A percentile compares a stretch with the other conserved stretches of the same genome.
Conservation (phyloP, 2,888 invertebrate species). For the Sisyra terminalis region DNA sequence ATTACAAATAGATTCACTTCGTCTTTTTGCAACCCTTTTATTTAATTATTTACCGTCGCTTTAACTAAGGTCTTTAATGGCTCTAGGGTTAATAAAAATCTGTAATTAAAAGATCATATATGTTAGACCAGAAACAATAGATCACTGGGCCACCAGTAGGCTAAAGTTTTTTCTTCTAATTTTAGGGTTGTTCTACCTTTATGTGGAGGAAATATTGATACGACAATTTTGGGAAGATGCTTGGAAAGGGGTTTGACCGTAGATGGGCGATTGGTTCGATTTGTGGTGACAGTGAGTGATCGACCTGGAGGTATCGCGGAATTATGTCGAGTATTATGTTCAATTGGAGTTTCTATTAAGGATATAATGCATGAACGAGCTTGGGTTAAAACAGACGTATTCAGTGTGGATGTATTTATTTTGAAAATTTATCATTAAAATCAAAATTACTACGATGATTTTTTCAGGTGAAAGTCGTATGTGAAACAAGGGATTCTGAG, state of each 20-base stretch:
- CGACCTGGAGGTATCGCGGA: slow-evolving; percentile 80
- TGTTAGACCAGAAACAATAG: no score
- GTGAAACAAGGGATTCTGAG: slow-evolving; percentile 70
- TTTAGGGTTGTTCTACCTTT: slow-evolving; percentile 66
- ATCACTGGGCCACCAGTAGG: no score
- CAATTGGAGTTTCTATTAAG: slow-evolving; percentile 77
- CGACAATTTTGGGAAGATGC: slow-evolving; percentile 75
- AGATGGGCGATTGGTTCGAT: slow-evolving; percentile 61
- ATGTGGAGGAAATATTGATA: slow-evolving; percentile 85
- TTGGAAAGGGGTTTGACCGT: slow-evolving; percentile 78
- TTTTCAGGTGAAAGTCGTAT: slow-evolving; percentile 69
- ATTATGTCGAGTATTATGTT: slow-evolving; percentile 56
- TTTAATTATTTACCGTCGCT: no score
- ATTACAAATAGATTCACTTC: neutral
- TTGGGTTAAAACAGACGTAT: slow-evolving; percentile 83
- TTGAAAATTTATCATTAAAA: slow-evolving; percentile 4
- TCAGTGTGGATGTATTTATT: slow-evolving; percentile 44
- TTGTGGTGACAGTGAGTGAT: slow-evolving; percentile 66
- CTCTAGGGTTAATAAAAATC: no score
- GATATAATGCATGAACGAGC: slow-evolving; percentile 93
- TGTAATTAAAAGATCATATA: no score
- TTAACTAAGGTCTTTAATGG: no score
- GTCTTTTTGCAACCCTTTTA: no score
- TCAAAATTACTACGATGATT: slow-evolving; percentile 21
- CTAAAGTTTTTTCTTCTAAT: slow-evolving; percentile 13